Evolutionary conservation across 2,888 invertebrate genomes (phyloP).

Genomic region (Heteropelma amictum): DNA sequence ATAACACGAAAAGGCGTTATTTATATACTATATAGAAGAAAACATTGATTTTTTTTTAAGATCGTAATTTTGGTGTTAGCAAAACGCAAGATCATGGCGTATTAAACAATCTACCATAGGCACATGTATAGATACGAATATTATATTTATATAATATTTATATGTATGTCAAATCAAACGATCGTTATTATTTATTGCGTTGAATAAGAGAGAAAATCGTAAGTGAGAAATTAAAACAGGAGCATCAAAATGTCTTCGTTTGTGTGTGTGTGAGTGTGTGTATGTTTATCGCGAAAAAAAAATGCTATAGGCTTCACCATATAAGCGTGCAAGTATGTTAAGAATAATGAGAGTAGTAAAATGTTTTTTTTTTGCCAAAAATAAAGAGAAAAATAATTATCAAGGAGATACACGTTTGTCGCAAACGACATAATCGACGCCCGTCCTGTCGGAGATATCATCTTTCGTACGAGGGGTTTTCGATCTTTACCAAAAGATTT

Average conservation of each 20-base stretch:
- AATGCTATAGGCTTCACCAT: constrained; percentile 66
- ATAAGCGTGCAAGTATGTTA: constrained; percentile 73
- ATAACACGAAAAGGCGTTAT: constrained; percentile 61
- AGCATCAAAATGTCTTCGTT: too few species aligned
- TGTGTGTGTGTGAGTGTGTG: constrained; percentile 40
- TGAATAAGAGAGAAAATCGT: constrained; percentile 24
- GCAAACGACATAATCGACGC: constrained; percentile 47
- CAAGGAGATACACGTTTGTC: constrained; percentile 36
- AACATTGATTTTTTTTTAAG: constrained; percentile 25
- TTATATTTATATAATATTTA: constrained; percentile 47
- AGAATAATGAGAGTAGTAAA: too few species aligned
- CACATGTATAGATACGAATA: constrained; percentile 64
- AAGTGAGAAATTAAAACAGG: neutral
- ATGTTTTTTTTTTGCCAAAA: neutral
- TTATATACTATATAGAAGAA: constrained; percentile 21
- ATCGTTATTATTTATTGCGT: constrained; percentile 66
- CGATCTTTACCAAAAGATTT: constrained; percentile 6
- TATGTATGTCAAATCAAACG: constrained; percentile 50
- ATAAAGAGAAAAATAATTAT: neutral
- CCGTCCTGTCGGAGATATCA: constrained; percentile 48
- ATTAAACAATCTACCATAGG: constrained; percentile 74
- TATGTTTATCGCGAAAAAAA: constrained; percentile 49
- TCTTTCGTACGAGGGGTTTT: constrained; percentile 39
- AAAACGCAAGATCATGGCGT: constrained; percentile 73
- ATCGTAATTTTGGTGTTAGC: constrained; percentile 69